Percentiles rank a stretch among this genome's conserved stretches.
phyloP scores from a whole-genome alignment of 1,140 invertebrate species.

The Drosophila carrolli region DNA sequence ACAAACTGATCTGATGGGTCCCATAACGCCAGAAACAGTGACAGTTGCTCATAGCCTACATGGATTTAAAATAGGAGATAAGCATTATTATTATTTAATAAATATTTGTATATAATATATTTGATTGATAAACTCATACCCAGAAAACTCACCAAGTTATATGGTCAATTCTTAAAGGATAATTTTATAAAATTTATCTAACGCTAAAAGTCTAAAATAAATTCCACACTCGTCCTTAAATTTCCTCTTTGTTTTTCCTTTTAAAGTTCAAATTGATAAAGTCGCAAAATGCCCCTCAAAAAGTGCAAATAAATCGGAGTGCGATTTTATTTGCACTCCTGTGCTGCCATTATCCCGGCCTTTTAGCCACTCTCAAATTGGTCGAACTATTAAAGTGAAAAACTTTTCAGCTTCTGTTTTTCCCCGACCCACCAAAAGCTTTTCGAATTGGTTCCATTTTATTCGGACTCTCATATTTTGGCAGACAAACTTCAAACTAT shows the following conservation, averaged over 20 bases:
- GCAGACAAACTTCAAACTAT: conserved; percentile 82
- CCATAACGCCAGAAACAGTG: background rate
- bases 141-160: no score
- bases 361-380: conserved; percentile 37
- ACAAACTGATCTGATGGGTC: no score
- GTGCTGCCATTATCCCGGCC: conserved; percentile 12
- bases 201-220: no score
- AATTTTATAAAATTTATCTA: no score
- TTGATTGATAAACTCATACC: no score
- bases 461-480: conserved; percentile 67
- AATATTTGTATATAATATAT: no score
- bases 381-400: conserved; percentile 42
- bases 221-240: no score
- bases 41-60: background rate
- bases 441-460: conserved; percentile 4
- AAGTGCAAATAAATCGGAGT: conserved; percentile 26
- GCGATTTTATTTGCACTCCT: conserved; percentile 25
- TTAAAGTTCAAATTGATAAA: conserved; percentile 10
- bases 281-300: conserved; percentile 2
- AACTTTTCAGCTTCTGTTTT: conserved; percentile 17
- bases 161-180: no score
- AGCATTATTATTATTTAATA: no score
- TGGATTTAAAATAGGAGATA: no score
- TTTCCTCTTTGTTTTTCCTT: no score
- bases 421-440: background rate